Percentiles rank a stretch among this genome's conserved stretches.
These are phyloP conservation scores for Acrocera orbiculus DNA, from an alignment of 2,888 invertebrate species.

Conservation along the genomic window DNA sequence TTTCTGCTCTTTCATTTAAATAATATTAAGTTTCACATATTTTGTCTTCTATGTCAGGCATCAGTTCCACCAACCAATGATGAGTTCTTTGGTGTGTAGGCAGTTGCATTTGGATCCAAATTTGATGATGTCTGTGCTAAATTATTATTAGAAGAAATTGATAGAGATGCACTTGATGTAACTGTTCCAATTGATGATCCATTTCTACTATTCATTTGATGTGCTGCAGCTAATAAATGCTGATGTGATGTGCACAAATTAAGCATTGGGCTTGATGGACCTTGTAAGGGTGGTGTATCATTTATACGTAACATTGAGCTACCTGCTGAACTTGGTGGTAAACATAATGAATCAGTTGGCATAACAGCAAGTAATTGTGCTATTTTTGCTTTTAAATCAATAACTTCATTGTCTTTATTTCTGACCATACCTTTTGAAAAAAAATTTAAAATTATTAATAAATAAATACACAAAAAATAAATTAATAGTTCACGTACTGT, in stretches of 20 bases:
- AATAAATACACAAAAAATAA: not conserved
- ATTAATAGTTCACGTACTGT: constrained; percentile 41
- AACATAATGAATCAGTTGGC: constrained; percentile 42
- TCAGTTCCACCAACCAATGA: constrained; percentile 18
- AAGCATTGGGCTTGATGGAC: constrained; percentile 30
- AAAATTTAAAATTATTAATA: not conserved
- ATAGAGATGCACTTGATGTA: constrained; percentile 8
- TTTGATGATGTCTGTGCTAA: constrained; percentile 28
- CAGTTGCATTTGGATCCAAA: constrained; percentile 80
- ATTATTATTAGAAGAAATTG: constrained; percentile 11
- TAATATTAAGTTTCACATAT: constrained; percentile 20
- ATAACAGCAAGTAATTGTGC: constrained; percentile 88
- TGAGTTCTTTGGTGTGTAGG: constrained; percentile 70
- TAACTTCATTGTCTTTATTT: constrained; percentile 78
- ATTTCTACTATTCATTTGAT: constrained; percentile 16
- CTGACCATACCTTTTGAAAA: constrained; percentile 62
- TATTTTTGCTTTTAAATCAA: constrained; percentile 74
- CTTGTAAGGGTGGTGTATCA: constrained; percentile 30
- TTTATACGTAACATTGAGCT: constrained; percentile 44
- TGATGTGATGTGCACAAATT: constrained; percentile 15
- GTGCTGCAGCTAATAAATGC: constrained; percentile 17
- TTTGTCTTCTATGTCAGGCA: constrained; percentile 21
- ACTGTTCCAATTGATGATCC: constrained; percentile 11
- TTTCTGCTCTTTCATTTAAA: too few species aligned
- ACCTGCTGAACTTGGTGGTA: constrained; percentile 34